Base-by-base conservation (phyloP, 1,140 invertebrate species). In the Contarinia nasturtii region DNA sequence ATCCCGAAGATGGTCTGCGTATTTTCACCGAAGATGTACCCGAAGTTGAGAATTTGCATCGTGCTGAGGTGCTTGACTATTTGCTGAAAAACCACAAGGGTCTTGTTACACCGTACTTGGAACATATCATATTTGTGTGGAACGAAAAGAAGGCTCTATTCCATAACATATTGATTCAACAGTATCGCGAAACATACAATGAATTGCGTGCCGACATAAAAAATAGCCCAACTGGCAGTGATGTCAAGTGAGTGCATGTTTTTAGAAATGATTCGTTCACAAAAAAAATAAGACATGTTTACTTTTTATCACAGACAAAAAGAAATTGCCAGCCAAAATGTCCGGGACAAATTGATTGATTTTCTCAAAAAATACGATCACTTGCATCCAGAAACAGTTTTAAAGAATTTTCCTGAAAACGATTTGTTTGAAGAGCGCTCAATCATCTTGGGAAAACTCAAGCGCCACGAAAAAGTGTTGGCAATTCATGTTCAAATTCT, bases 1-100 rank as follows among this genome's bases (percentile, higher is more conserved):
- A 86, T 64, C 88, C 90, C 2, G 81, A 88, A 53, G 86, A 94
- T 65, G 93, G 91, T 11, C 64, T 97, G 1, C 81, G 85, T 60
- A 96, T 96, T 59, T 97, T 96, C 60, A 94, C 83, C 46, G 92
- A 95, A 65, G 87, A 95, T 60, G 68, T 86, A 10, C 65, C 77
- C 46, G 89, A 92, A 74, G 83, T 90, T 1, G 88, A 95, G 64
- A 74, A 79, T 36, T 66, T 97, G 17, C 89, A 93, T 0, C 71
- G 92, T 49, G 79, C 88, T 33, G 78, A 83, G 64, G 81, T 98
- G 15, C 64, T 96, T 20, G 85, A 94, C 58, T 96, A 86, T 67
- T 64, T 98, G 5, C 67, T 88, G 2, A 76, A 79, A 55, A 82
- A 78, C 50, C 83, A 90, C 51, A 79, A 83, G 50, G 59, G 73